Evolutionary conservation across 2,113 vertebrate genomes (phyloP).

Genomic region (Todiramphus saurophagus): DNA sequence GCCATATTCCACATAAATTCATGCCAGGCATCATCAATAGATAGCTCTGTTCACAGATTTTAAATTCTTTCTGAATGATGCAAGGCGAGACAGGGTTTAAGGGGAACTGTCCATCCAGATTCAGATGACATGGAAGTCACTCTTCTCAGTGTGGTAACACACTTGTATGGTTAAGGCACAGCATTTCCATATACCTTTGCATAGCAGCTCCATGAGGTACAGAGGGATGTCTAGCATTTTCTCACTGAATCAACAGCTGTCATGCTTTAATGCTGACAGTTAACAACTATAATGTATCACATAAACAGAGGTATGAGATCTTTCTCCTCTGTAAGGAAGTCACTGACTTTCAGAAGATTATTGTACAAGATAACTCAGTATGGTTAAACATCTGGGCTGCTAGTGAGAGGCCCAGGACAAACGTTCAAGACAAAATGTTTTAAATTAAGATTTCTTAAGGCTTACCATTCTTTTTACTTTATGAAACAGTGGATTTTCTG

Average conservation of each 20-base stretch:
- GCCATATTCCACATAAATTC: background rate
- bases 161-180: background rate
- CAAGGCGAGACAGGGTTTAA: background rate
- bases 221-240: background rate
- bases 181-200: background rate
- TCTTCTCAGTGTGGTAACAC: background rate
- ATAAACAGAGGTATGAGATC: background rate
- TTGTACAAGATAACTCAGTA: background rate
- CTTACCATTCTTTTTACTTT: background rate
- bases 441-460: background rate
- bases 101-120: background rate
- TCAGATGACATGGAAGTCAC: background rate
- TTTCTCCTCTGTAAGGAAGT: background rate
- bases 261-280: background rate
- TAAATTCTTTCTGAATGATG: background rate
- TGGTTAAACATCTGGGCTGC: background rate
- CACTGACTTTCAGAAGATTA: background rate
- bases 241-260: background rate
- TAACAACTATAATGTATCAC: background rate
- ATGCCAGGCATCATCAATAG: background rate
- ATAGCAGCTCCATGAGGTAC: background rate
- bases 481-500: background rate
- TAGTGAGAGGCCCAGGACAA: background rate
- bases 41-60: background rate
- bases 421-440: background rate